phyloP scores from a whole-genome alignment of 2,113 vertebrate species.

The Potamarius usumacintae region DNA sequence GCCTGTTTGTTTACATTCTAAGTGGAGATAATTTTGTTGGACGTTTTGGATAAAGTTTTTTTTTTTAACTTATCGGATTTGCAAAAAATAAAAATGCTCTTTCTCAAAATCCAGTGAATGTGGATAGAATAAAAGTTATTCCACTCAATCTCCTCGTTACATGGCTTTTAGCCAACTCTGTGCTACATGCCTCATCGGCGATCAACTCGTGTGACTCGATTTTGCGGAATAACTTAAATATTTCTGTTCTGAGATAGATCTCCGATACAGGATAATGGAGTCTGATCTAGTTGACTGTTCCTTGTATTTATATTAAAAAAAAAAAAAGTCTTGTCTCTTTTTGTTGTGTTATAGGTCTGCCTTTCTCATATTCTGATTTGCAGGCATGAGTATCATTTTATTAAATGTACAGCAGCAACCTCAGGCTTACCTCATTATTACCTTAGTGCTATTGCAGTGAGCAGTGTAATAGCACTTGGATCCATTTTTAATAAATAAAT shows the following conservation, averaged over 20 bases:
- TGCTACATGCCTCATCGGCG: no score
- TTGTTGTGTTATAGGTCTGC: neutral
- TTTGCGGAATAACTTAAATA: neutral
- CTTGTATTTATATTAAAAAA: neutral
- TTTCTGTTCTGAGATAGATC: neutral
- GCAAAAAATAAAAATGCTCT: no score
- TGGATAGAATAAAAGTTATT: no score
- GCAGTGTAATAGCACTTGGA: neutral
- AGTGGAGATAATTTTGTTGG: no score
- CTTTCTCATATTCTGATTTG: neutral
- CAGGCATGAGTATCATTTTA: no score
- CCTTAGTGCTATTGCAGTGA: neutral
- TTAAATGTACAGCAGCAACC: neutral
- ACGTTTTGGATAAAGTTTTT: no score
- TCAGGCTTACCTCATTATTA: neutral
- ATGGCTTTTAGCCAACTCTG: no score
- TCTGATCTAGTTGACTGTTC: neutral
- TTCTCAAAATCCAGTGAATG: no score
- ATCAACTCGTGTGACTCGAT: no score
- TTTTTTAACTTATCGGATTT: no score
- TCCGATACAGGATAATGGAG: neutral
- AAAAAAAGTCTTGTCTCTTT: neutral
- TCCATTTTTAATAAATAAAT: neutral
- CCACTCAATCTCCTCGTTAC: no score
- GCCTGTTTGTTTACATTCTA: no score